phyloP scores from a whole-genome alignment of 2,888 invertebrate genomes.

The Ormyrus thymus region DNA sequence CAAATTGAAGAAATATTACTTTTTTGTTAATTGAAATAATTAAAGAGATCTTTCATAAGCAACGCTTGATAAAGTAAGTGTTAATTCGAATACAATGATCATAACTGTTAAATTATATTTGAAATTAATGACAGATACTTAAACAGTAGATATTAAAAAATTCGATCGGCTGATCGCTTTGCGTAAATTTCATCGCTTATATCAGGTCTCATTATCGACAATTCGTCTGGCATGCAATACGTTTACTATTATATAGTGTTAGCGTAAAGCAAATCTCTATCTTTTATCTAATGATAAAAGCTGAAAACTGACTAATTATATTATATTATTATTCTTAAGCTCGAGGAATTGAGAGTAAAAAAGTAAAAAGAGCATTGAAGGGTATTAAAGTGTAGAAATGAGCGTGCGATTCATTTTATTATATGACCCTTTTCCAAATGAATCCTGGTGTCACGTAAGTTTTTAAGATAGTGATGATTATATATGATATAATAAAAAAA shows the following conservation, averaged over 20 bases:
- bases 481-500: conserved; percentile 26
- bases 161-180: neutral
- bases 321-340: conserved; percentile 22
- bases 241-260: conserved; percentile 13
- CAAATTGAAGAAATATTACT: too few relatives aligned
- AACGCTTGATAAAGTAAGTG: too few relatives aligned
- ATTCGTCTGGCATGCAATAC: conserved; percentile 38
- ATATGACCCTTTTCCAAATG: conserved; percentile 8
- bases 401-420: conserved; percentile 7
- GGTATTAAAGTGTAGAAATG: conserved; percentile 11
- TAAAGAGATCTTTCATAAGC: too few relatives aligned
- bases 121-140: too few relatives aligned
- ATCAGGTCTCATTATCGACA: conserved; percentile 20
- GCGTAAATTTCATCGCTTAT: neutral
- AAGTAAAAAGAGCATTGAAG: conserved; percentile 6
- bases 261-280: conserved; percentile 11
- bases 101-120: too few relatives aligned
- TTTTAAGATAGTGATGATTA: conserved; percentile 26
- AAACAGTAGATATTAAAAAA: too few relatives aligned
- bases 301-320: conserved; percentile 21
- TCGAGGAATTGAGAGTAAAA: conserved; percentile 38
- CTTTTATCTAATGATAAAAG: conserved; percentile 8
- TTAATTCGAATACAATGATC: too few relatives aligned
- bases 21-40: neutral
- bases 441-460: conserved; percentile 14